phyloP scores from a whole-genome alignment of 2,797 vertebrate species.

The Lacerta agilis region DNA sequence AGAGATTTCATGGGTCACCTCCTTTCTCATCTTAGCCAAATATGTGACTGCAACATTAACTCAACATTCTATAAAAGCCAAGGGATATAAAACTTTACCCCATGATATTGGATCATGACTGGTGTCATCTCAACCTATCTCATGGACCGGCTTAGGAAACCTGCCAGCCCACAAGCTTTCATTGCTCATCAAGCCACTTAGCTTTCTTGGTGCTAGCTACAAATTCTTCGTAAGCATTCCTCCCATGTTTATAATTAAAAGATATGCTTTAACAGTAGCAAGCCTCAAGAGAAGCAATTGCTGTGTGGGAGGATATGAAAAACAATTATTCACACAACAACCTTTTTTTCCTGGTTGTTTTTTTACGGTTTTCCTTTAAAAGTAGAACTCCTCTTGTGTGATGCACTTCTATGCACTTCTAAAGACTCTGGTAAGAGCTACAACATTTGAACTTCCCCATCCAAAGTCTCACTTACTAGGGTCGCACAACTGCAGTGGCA shows the following conservation, averaged over 20 bases:
- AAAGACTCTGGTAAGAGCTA: neutral
- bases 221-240: conserved; percentile 51
- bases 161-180: conserved; percentile 49
- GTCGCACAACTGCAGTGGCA: too few species aligned
- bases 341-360: conserved; percentile 44
- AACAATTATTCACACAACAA: conserved; percentile 68
- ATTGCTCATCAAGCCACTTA: conserved; percentile 42
- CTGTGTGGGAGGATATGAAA: conserved; percentile 70
- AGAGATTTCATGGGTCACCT: neutral
- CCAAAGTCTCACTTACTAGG: too few species aligned
- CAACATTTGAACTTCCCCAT: neutral
- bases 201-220: conserved; percentile 32
- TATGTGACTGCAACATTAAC: neutral
- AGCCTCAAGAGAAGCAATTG: conserved; percentile 73
- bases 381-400: conserved; percentile 47
- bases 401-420: neutral
- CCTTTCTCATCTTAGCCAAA: neutral
- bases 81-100: neutral
- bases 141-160: accelerated
- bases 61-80: neutral
- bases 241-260: conserved; percentile 56
- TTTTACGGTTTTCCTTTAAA: conserved; percentile 43
- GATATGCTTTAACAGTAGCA: conserved; percentile 69
- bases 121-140: neutral
- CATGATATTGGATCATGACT: neutral